A percentile compares a stretch with the other conserved stretches of the same genome.
These are phyloP conservation scores for Rapana venosa DNA, from an alignment of 2,888 invertebrate genomes.

Conservation along the genomic window DNA sequence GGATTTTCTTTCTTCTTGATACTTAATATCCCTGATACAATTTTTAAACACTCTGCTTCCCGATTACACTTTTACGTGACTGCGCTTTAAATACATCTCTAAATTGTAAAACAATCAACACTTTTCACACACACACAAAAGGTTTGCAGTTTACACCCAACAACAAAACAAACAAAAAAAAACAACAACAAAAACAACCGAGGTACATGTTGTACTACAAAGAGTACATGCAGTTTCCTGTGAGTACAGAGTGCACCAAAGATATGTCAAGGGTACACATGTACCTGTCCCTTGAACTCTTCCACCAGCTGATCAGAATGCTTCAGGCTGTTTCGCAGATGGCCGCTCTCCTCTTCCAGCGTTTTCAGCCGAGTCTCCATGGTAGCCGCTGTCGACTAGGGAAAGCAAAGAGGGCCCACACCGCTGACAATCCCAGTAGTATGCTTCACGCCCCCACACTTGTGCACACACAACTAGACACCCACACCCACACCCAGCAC, in stretches of 20 bases:
- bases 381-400: slow-evolving; percentile 68
- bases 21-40: no score
- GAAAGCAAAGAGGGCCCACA: slow-evolving; percentile 38
- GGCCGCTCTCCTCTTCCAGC: slow-evolving; percentile 70
- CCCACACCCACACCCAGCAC: no score
- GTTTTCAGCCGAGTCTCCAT: slow-evolving; percentile 69
- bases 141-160: not conserved
- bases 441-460: not conserved
- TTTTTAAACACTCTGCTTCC: no score
- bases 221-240: slow-evolving; percentile 17
- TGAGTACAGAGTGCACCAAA: slow-evolving; percentile 33
- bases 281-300: slow-evolving; percentile 75
- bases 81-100: no score
- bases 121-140: no score
- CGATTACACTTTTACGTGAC: no score
- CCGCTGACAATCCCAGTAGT: not conserved
- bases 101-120: no score
- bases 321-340: slow-evolving; percentile 69
- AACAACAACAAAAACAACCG: not conserved
- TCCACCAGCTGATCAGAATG: slow-evolving; percentile 75
- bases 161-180: not conserved
- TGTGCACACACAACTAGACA: not conserved
- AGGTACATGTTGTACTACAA: not conserved
- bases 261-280: slow-evolving; percentile 12
- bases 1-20: no score